Base-by-base conservation (phyloP, 1,140 invertebrate species). In the Cydia splendana region DNA sequence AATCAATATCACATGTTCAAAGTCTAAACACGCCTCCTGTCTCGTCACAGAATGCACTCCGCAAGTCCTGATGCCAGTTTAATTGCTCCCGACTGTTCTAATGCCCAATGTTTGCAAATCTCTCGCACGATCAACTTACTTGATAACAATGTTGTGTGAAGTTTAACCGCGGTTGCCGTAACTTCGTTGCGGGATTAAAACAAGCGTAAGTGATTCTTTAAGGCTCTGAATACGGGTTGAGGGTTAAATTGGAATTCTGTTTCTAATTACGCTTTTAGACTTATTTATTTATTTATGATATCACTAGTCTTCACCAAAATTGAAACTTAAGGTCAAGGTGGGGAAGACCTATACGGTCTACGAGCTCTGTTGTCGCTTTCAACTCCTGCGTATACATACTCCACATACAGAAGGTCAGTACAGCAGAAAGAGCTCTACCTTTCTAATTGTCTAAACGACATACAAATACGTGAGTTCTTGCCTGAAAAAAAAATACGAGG, bases 31-130 rank as follows among this genome's bases (percentile, higher is more conserved):
- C n/a, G n/a, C n/a, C 48, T 15, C 48, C 53, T 57, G 53, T 18
- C 53, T 18, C 53, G 53, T 57, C 53, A 57, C n/a, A 51, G 48
- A 57, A 57, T 57, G 53, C 53, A 57, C 15, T 5, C 15, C 5
- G 53, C 53, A 57, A 57, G n/a, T 57, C 53, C 53, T 57, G 53
- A 57, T 57, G 53, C 53, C 53, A 57, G 53, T 57, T 57, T 57
- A 57, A 57, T 57, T 57, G 53, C 53, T 57, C 53, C 53, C 15
- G 53, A 57, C 53, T n/a, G 53, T 57, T 57, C 53, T 57, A 57
- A 57, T 57, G 53, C 53, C 53, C 53, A 57, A 57, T 57, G 53
- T 57, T 57, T 57, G 53, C 53, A 57, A 57, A 57, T 57, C 53
- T 57, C 53, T 57, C 53, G 53, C 53, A 57, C 53, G 53, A 57